Base-by-base conservation (phyloP, 2,113 vertebrate genomes). In the Pteronura brasiliensis region DNA sequence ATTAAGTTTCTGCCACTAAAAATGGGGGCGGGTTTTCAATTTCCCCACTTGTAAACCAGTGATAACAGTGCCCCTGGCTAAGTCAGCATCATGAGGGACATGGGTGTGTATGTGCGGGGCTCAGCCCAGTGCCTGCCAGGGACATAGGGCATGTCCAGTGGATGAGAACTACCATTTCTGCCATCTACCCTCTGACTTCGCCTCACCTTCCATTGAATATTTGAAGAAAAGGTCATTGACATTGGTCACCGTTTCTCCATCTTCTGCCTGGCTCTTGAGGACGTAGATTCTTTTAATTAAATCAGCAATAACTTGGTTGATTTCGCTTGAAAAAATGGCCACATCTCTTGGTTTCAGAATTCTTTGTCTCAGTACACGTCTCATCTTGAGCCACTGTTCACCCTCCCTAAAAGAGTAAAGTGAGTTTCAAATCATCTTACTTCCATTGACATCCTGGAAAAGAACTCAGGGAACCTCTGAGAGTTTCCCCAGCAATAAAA, bases 221-320 rank as follows among this genome's bases (percentile, higher is more conserved):
- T 99, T 99, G 98, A 99, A 99, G 99, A 99, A 99, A 94, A 99
- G 99, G 77, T 99, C 99, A 89, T 99, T 99, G 85, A 99, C 96
- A 77, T 99, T 99, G 96, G 95, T 95, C 90, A 99, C 99, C 0
- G 99, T 99, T 79, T 98, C 98, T 13, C 99, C 98, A 65, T 99
- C 99, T 0, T 98, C 90, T 67, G 99, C 98, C 98, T 99, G 98
- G 94, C 86, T 96, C 86, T 99, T 98, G n/a, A 99, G 98, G 6
- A 89, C 90, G 39, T 96, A 65, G 79, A 99, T 99, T 98, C 99
- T 99, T 95, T 98, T 98, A 93, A 99, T 98, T 95, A 99, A 98
- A 97, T 99, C 99, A 6, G 97, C 97, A 61, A 99, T 98, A 84
- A 99, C 99, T 67, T 98, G 80, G 96, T 99, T 99, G 71, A 99